phyloP scores from a whole-genome alignment of 2,797 vertebrate genomes.

The Florisuga fusca region DNA sequence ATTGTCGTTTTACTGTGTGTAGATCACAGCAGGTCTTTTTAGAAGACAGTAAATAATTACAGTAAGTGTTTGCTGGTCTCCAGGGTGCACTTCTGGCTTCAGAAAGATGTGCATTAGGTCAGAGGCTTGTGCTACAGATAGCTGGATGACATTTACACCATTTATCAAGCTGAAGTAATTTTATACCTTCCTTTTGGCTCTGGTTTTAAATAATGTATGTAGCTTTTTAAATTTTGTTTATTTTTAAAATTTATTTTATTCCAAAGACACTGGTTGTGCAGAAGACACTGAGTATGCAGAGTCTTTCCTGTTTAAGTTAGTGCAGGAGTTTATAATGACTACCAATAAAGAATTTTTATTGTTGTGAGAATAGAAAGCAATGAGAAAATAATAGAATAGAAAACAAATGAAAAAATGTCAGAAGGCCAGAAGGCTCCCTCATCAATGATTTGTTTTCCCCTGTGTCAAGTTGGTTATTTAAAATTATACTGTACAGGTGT shows the following conservation, averaged over 20 bases:
- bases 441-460: neutral
- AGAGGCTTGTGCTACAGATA: conserved; percentile 58
- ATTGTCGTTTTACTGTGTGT: conserved; percentile 63
- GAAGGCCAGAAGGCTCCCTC: conserved; percentile 14
- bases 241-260: neutral
- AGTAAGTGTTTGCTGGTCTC: conserved; percentile 69
- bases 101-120: conserved; percentile 61
- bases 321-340: neutral
- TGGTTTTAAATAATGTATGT: conserved; percentile 49
- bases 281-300: neutral
- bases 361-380: conserved; percentile 14
- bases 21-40: conserved; percentile 59
- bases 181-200: conserved; percentile 51
- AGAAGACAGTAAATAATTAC: conserved; percentile 72
- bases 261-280: neutral
- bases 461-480: neutral
- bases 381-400: neutral
- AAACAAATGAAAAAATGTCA: neutral
- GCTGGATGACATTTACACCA: conserved; percentile 37
- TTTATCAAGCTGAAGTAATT: conserved; percentile 58
- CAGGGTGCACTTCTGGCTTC: conserved; percentile 60
- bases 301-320: conserved; percentile 16
- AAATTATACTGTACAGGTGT: neutral
- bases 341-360: conserved; percentile 17
- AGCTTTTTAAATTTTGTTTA: neutral